Evolutionary conservation across 2,113 vertebrate genomes (phyloP).

Genomic region (Arizona elegans): DNA sequence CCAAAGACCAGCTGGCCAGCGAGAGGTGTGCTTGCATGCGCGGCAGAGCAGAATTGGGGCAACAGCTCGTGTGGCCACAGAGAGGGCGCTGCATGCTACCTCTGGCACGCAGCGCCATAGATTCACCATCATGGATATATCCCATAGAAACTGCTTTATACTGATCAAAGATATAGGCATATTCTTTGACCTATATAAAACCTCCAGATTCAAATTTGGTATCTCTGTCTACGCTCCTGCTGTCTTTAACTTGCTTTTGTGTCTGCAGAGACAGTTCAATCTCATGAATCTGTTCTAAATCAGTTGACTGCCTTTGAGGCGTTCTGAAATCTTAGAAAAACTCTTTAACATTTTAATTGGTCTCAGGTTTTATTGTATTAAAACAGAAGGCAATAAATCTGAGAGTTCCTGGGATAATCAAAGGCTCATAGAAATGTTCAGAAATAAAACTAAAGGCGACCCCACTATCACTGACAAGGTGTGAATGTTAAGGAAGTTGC

Average conservation of each 20-base stretch:
- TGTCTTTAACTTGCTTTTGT: neutral
- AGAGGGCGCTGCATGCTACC: too few species aligned
- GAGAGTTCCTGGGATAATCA: neutral
- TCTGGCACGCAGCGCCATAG: too few species aligned
- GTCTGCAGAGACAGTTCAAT: neutral
- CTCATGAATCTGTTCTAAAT: neutral
- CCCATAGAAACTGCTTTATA: neutral
- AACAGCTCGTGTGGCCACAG: too few species aligned
- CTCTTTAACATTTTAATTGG: neutral
- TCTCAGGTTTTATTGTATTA: neutral
- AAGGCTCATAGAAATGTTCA: neutral
- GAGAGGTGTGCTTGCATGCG: too few species aligned
- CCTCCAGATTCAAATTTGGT: neutral
- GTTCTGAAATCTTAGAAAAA: neutral
- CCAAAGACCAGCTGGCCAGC: too few species aligned
- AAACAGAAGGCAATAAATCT: neutral
- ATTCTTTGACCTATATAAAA: neutral
- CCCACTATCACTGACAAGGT: neutral
- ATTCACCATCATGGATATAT: neutral
- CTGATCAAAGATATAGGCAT: neutral
- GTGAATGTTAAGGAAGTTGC: neutral
- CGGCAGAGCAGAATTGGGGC: too few species aligned
- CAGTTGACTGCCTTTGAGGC: neutral
- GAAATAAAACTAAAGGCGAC: neutral
- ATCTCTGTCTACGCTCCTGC: neutral